A percentile compares a stretch with the other conserved stretches of the same genome.
Evolutionary conservation across 2,797 vertebrate species (phyloP).

Genomic region (Steatocranus sp.): DNA sequence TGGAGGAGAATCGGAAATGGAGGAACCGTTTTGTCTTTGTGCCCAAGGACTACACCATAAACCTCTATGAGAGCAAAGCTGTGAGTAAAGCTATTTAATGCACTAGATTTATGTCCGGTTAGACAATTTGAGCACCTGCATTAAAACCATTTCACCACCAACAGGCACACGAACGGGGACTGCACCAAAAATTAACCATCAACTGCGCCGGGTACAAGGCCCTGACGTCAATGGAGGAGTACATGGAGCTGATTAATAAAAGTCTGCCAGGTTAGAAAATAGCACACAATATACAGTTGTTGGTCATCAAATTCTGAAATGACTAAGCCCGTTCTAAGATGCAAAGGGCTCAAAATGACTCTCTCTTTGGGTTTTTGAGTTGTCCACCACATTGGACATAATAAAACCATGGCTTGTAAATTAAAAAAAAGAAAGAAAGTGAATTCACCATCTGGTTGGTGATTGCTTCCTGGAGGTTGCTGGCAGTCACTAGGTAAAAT

Average conservation of each 20-base stretch:
- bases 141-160: background rate
- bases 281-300: background rate
- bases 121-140: background rate
- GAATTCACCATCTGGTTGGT: background rate
- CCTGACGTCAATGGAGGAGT: conserved; percentile 88
- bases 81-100: conserved; percentile 65
- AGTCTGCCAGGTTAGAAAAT: conserved; percentile 83
- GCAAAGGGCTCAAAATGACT: background rate
- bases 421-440: fast-evolving
- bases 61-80: conserved; percentile 84
- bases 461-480: background rate
- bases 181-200: conserved; percentile 80
- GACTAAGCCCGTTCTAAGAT: background rate
- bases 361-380: background rate
- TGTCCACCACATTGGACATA: background rate
- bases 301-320: background rate
- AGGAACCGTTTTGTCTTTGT: conserved; percentile 88
- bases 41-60: conserved; percentile 83
- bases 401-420: background rate
- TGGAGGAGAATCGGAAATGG: conserved; percentile 96
- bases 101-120: fast-evolving
- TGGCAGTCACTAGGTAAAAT: background rate
- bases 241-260: conserved; percentile 82
- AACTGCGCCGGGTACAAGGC: conserved; percentile 91
- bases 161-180: conserved; percentile 84